Evolutionary conservation across 2,888 invertebrate genomes (phyloP).

Genomic region (Lordiphosa fenestrarum): DNA sequence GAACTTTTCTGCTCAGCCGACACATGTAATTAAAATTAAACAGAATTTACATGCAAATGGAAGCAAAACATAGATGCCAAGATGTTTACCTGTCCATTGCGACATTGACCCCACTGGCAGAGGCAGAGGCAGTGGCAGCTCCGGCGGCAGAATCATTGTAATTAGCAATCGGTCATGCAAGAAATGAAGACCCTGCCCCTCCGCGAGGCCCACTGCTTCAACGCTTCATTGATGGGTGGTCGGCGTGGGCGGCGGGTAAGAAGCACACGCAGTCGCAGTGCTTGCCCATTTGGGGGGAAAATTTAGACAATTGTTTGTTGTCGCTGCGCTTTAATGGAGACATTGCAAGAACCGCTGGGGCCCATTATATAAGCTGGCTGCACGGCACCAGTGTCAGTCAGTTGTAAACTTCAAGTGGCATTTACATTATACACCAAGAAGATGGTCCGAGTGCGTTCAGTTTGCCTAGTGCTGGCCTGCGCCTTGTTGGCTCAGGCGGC

Average conservation of each 20-base stretch:
- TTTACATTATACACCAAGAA: constrained; percentile 44
- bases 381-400: constrained; percentile 62
- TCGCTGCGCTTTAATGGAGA: constrained; percentile 69
- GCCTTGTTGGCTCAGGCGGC: constrained; percentile 47
- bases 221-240: constrained; percentile 62
- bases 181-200: constrained; percentile 57
- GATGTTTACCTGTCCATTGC: constrained; percentile 45
- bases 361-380: constrained; percentile 73
- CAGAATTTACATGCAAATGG: constrained; percentile 25
- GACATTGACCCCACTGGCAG: constrained; percentile 69
- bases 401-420: constrained; percentile 68
- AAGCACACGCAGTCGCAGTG: constrained; percentile 60
- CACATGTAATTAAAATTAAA: constrained; percentile 30
- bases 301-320: constrained; percentile 67
- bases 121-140: constrained; percentile 24
- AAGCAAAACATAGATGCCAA: constrained; percentile 19
- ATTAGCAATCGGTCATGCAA: constrained; percentile 79
- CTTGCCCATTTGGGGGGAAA: constrained; percentile 53
- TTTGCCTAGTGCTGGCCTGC: constrained; percentile 50
- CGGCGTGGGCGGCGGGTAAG: constrained; percentile 24
- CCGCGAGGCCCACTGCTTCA: constrained; percentile 19
- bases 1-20: constrained; percentile 22
- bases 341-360: constrained; percentile 62
- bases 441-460: constrained; percentile 55
- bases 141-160: constrained; percentile 45